Conservation (phyloP, 2,113 vertebrate genomes). For the Eonycteris spelaea region DNA sequence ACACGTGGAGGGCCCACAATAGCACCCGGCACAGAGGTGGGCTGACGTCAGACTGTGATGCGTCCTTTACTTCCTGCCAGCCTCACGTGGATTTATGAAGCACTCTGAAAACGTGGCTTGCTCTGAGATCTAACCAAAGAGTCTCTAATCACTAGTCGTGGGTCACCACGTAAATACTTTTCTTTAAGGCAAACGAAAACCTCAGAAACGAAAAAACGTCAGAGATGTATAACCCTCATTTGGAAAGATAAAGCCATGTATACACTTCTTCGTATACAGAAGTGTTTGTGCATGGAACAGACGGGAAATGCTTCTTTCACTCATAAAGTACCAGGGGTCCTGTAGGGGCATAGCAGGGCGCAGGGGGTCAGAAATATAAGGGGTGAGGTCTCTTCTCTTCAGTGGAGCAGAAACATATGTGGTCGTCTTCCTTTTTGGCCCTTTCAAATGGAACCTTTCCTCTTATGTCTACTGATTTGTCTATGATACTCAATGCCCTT, state of each 20-base stretch:
- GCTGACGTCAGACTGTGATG: rapidly evolving
- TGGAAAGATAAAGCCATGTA: background rate
- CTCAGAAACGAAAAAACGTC: background rate
- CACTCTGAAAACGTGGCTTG: background rate
- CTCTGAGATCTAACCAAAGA: background rate
- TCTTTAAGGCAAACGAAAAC: background rate
- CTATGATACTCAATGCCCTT: background rate
- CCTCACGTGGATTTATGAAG: background rate
- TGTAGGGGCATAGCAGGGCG: background rate
- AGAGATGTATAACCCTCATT: background rate
- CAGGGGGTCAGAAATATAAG: too few species aligned
- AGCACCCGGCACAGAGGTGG: rapidly evolving
- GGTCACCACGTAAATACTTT: background rate
- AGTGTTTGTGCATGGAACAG: background rate
- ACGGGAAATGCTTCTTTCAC: background rate
- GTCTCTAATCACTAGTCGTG: background rate
- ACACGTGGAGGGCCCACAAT: rapidly evolving
- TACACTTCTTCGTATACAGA: background rate
- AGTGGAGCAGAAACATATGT: background rate
- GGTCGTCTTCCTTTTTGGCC: background rate
- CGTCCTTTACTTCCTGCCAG: background rate
- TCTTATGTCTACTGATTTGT: background rate
- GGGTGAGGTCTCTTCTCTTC: background rate
- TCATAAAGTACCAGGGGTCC: rapidly evolving
- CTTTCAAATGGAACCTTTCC: background rate